phyloP scores from a whole-genome alignment of 2,797 vertebrate genomes.

The Leptatherina wallacei region DNA sequence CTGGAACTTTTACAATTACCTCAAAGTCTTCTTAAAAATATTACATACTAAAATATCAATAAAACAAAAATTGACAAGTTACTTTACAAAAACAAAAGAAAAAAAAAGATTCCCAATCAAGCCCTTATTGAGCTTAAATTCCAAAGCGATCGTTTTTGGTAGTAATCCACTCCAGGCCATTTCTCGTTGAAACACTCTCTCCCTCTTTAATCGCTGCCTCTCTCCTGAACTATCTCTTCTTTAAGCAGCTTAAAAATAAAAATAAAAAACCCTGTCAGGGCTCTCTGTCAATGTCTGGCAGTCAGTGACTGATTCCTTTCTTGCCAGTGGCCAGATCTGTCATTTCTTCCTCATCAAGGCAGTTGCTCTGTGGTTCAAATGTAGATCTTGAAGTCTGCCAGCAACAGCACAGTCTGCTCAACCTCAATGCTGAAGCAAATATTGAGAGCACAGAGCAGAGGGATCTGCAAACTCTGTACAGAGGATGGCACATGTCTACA shows the following conservation, averaged over 20 bases:
- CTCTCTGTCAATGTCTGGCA: constrained; percentile 54
- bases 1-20: constrained; percentile 20
- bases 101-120: constrained; percentile 11
- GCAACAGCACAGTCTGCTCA: constrained; percentile 15
- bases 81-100: constrained; percentile 40
- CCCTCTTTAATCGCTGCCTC: constrained; percentile 28
- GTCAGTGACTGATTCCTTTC: constrained; percentile 40
- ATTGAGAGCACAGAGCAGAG: constrained; percentile 38
- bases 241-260: constrained; percentile 80
- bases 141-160: constrained; percentile 38
- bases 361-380: constrained; percentile 44
- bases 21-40: neutral
- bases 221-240: constrained; percentile 43
- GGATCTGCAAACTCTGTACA: constrained; percentile 62
- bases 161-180: constrained; percentile 47
- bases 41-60: constrained; percentile 2
- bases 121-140: constrained; percentile 38
- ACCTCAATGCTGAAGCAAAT: constrained; percentile 30
- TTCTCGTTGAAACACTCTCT: constrained; percentile 46
- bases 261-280: constrained; percentile 44
- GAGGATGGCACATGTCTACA: constrained; percentile 66
- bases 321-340: constrained; percentile 38
- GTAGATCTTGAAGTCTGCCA: constrained; percentile 34
- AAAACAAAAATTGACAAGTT: constrained; percentile 16
- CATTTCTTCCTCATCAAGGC: constrained; percentile 36